Evolutionary conservation across 2,797 vertebrate genomes (phyloP).

Genomic region (Lycodopsis pacificus): DNA sequence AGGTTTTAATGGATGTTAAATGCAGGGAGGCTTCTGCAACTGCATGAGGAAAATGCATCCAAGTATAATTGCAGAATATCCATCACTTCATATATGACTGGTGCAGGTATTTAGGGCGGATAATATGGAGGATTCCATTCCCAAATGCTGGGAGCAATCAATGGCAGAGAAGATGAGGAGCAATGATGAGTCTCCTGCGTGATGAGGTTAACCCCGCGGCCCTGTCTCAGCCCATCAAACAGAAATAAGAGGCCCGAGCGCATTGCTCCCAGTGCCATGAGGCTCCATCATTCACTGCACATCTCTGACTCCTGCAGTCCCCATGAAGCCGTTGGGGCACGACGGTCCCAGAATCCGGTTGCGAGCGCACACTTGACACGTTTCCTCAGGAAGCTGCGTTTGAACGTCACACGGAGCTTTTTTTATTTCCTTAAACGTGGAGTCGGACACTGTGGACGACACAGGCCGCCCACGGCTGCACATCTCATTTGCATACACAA

Average conservation of each 20-base stretch:
- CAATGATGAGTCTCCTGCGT: constrained; percentile 73
- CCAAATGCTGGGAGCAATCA: constrained; percentile 80
- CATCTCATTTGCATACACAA: background rate
- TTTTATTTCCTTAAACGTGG: background rate
- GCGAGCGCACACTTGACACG: background rate
- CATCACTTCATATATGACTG: constrained; percentile 72
- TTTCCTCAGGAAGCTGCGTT: background rate
- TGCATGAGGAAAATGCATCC: constrained; percentile 35
- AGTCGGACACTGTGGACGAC: background rate
- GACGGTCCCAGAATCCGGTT: constrained; percentile 5
- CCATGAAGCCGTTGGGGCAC: constrained; percentile 22
- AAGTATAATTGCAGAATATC: constrained; percentile 68
- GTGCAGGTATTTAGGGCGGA: constrained; percentile 71
- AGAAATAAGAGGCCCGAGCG: constrained; percentile 65
- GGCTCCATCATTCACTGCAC: constrained; percentile 53
- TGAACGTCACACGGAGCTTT: background rate
- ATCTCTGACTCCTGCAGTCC: constrained; percentile 40
- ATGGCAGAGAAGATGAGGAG: constrained; percentile 77
- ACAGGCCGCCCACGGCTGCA: background rate
- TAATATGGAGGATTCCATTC: constrained; percentile 72
- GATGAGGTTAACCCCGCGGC: constrained; percentile 74
- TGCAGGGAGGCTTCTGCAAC: constrained; percentile 24
- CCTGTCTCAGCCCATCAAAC: constrained; percentile 73
- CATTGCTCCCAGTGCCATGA: constrained; percentile 59
- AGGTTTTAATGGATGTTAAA: constrained; percentile 36